A percentile compares a stretch with the other conserved stretches of the same genome.
Conservation (phyloP, 53 echinoderm and acorn worm species). For the Stichopus horrens region DNA sequence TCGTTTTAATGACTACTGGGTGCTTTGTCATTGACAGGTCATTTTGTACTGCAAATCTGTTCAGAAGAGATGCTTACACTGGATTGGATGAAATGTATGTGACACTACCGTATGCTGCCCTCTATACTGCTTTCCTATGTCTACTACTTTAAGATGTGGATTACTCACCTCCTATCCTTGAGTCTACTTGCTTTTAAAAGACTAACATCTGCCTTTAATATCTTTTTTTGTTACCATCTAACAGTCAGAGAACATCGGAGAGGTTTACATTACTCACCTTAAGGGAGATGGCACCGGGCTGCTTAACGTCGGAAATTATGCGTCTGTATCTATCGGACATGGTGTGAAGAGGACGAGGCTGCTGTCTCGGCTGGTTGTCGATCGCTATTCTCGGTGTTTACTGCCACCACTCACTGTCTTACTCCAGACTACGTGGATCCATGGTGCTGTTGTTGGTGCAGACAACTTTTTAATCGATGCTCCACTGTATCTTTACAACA, state of each 20-base stretch:
- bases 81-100: too few relatives aligned
- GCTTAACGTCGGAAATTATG: slow-evolving; percentile 40
- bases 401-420: slow-evolving; percentile 55
- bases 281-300: slow-evolving; percentile 67
- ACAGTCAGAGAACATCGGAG: background rate
- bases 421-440: background rate
- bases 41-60: too few relatives aligned
- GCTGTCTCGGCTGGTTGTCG: slow-evolving; percentile 52
- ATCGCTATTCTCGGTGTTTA: slow-evolving; percentile 52
- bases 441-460: slow-evolving; percentile 73
- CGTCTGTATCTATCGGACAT: slow-evolving; percentile 55
- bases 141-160: too few relatives aligned
- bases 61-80: too few relatives aligned
- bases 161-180: too few relatives aligned
- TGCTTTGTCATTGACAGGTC: too few relatives aligned
- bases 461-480: slow-evolving; percentile 57
- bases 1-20: too few relatives aligned
- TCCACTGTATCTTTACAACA: slow-evolving; percentile 47
- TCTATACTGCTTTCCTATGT: too few relatives aligned
- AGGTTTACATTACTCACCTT: slow-evolving; percentile 53
- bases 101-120: too few relatives aligned
- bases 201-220: background rate
- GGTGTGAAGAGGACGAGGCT: slow-evolving; percentile 52
- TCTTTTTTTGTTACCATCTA: background rate
- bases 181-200: too few relatives aligned